Base-by-base conservation (phyloP, 2,888 invertebrate species). In the Zygothrica quintamaculata region DNA sequence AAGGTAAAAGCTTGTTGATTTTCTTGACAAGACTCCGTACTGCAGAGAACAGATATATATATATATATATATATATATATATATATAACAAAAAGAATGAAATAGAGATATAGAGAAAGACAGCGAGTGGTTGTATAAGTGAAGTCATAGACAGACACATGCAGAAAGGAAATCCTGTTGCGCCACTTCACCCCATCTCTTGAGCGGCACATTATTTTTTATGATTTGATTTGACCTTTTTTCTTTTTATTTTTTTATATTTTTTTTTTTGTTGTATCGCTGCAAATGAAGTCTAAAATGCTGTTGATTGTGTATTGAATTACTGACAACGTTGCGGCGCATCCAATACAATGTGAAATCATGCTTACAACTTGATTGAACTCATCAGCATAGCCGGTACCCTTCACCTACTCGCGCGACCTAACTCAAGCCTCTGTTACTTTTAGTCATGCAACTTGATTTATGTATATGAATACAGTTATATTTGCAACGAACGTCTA, bases 351-450 rank as follows among this genome's bases (percentile, higher is more conserved):
- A 78, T 82, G 70, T 68, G 77, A 80, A 81, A 74, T 80, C 80
- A 81, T 81, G 80, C 84, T 81, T 81, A 77, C 84, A 84, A 77
- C 80, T 74, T 84, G 81, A 81, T 81, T 81, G 84, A 81, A 81
- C 80, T 81, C 80, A 81, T 81, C 80, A 84, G 70, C 57, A 47
- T 50, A 29, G 11, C 39, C 3, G 15, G 8, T 9, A 3, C 39
- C 16, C n/a, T 34, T 9, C 6, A 18, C 53, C 46, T 61, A 51
- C 64, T n/a, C n/a, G n/a, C n/a, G n/a, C n/a, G n/a, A n/a, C n/a
- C 4, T 31, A 11, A 9, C 1, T 7, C 16, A 18, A 12, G 34
- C 13, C 5, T 36, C 25, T 22, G 11, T 9, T 15, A 34, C 25
- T 13, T 18, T 1, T 9, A 12, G 7, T 25, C 36, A 37, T 47